phyloP scores from a whole-genome alignment of 2,888 invertebrate genomes.

The Lacanobia oleracea region DNA sequence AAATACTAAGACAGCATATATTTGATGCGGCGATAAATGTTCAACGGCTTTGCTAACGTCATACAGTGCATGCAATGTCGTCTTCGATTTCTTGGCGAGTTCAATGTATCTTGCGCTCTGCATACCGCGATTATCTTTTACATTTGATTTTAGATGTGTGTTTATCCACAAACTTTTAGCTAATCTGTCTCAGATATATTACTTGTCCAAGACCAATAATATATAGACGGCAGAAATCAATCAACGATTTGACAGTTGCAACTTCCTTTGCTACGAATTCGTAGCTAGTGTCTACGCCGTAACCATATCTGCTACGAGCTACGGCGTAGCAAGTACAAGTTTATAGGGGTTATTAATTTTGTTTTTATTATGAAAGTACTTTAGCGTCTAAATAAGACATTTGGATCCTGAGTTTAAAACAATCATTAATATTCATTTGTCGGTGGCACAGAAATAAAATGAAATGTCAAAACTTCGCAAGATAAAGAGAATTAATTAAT shows the following conservation, averaged over 20 bases:
- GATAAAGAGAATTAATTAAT: conserved; percentile 47
- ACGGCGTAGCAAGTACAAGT: conserved; percentile 7
- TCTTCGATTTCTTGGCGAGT: conserved; percentile 45
- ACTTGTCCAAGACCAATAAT: not conserved
- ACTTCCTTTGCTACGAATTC: conserved; percentile 2
- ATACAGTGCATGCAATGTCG: conserved; percentile 7
- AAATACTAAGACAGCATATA: not conserved
- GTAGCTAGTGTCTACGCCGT: conserved; percentile 38
- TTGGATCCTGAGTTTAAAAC: conserved; percentile 31
- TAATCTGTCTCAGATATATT: conserved; percentile 7
- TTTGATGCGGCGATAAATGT: conserved; percentile 6
- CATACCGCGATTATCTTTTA: not conserved
- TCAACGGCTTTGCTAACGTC: conserved; percentile 2
- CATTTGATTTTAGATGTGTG: conserved; percentile 6
- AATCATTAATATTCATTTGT: conserved; percentile 48
- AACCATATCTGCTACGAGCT: conserved; percentile 5
- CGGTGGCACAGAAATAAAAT: conserved; percentile 19
- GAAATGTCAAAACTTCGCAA: conserved; percentile 43
- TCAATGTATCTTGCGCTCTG: conserved; percentile 25
- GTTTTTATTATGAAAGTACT: not conserved
- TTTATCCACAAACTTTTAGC: not conserved
- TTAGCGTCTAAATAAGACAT: conserved; percentile 8
- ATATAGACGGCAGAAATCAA: conserved; percentile 9
- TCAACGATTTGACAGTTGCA: conserved; percentile 1
- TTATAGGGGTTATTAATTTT: not conserved